Conservation (phyloP, 2,113 vertebrate genomes). For the Zosterops borbonicus region DNA sequence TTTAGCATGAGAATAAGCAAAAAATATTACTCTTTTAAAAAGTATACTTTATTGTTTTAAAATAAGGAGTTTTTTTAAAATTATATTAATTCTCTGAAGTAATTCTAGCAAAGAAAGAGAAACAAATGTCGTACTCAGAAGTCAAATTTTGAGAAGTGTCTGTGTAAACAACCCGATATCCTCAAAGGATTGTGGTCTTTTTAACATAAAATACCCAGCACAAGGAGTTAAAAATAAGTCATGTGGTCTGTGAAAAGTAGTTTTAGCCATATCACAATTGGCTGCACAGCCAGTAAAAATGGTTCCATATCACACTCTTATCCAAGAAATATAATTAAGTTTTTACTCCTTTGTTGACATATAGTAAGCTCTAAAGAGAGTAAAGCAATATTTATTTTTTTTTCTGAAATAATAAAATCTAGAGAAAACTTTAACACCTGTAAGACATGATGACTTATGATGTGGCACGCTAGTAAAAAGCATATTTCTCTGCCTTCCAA, state of each 20-base stretch:
- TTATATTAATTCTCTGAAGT: neutral
- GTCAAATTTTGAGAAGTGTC: neutral
- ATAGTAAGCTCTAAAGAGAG: neutral
- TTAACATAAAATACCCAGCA: neutral
- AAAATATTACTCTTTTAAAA: neutral
- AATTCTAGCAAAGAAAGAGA: neutral
- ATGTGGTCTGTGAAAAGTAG: accelerated
- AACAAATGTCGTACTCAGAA: neutral
- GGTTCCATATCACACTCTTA: neutral
- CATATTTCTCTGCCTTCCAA: neutral
- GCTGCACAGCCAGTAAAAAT: neutral
- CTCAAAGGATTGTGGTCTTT: neutral
- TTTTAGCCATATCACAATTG: neutral
- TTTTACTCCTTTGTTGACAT: neutral
- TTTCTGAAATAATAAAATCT: neutral
- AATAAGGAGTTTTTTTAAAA: neutral
- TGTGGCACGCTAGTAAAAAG: neutral
- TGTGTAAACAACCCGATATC: neutral
- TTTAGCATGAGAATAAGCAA: neutral
- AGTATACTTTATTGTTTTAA: neutral
- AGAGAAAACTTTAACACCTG: neutral
- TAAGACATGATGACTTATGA: neutral
- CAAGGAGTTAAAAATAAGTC: neutral
- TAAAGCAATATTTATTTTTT: neutral
- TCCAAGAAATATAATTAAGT: neutral